Base-by-base conservation (phyloP, 2,113 vertebrate species). In the Diglossa brunneiventris region DNA sequence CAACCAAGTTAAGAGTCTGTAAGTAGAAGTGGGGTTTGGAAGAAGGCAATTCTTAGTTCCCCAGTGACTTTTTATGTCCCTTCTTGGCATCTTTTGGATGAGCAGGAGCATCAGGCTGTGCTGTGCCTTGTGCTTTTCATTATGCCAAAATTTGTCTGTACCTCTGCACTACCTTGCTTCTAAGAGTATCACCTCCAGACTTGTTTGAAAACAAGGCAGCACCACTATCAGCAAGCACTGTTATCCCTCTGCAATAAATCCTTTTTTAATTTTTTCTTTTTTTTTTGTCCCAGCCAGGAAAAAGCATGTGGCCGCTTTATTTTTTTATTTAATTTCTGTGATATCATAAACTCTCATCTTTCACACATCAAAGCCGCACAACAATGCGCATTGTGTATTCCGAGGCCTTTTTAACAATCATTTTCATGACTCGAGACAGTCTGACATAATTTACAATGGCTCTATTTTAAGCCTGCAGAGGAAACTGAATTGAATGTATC, bases 401-500 rank as follows among this genome's bases (percentile, higher is more conserved):
- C 33, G 96, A 98, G 96, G 91, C 96, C 96, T 97, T 98, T 98
- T 97, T 98, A 99, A 98, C 98, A 98, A 98, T 98, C 97, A 98
- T 98, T 98, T 98, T 99, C 98, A 97, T 97, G 98, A 98, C 98
- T 98, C 96, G 97, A 98, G 98, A 99, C 98, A 98, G 98, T 98
- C 98, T 98, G 98, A 99, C 98, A 98, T 98, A 98, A 98, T 98
- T 99, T 98, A 99, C 99, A 99, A 99, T 99, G 98, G 99, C 98
- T 98, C 99, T 99, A 99, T 99, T 99, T 99, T 99, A 98, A 98
- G 99, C 98, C 97, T 90, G 98, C 97, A 98, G 98, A 99, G 99
- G 99, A 99, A 99, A 98, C 98, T 96, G 97, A 99, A 98, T 99
- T 99, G 99, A 99, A 99, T 99, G 99, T 99, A 99, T 99, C 98